These are phyloP conservation scores for Bovichtus diacanthus DNA, from an alignment of 2,797 vertebrate species.

Conservation along the genomic window DNA sequence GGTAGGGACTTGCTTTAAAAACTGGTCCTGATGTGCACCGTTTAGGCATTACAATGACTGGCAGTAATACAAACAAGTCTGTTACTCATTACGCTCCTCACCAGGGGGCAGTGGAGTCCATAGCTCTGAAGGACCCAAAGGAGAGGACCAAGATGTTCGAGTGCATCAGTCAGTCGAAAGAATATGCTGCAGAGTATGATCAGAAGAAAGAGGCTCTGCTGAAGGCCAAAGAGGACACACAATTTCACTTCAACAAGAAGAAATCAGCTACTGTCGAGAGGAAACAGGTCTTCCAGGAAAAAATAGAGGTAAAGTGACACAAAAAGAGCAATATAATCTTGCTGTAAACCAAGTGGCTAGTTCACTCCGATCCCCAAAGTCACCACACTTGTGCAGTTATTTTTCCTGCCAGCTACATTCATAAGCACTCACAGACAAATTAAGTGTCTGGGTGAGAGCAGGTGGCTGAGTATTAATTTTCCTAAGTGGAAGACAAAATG, in stretches of 20 bases:
- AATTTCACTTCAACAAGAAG: constrained; percentile 93
- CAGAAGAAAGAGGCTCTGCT: constrained; percentile 86
- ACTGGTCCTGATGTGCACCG: neutral
- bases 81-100: constrained; percentile 4
- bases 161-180: constrained; percentile 89
- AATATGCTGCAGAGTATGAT: constrained; percentile 89
- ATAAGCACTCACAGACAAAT: constrained; percentile 5
- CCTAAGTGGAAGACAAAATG: neutral
- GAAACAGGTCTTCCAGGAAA: constrained; percentile 90
- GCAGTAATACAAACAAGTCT: neutral
- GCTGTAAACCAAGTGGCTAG: neutral
- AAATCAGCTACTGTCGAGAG: constrained; percentile 88
- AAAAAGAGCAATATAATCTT: neutral
- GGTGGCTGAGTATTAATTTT: neutral
- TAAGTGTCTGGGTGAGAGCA: constrained; percentile 2
- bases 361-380: neutral
- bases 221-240: constrained; percentile 90
- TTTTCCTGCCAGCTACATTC: neutral
- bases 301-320: constrained; percentile 86
- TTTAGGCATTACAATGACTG: neutral
- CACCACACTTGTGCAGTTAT: neutral
- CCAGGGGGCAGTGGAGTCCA: constrained; percentile 94
- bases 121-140: constrained; percentile 93
- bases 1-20: neutral
- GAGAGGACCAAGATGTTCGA: constrained; percentile 95